phyloP scores from a whole-genome alignment of 2,797 vertebrate genomes.

The Gambelia wislizenii region DNA sequence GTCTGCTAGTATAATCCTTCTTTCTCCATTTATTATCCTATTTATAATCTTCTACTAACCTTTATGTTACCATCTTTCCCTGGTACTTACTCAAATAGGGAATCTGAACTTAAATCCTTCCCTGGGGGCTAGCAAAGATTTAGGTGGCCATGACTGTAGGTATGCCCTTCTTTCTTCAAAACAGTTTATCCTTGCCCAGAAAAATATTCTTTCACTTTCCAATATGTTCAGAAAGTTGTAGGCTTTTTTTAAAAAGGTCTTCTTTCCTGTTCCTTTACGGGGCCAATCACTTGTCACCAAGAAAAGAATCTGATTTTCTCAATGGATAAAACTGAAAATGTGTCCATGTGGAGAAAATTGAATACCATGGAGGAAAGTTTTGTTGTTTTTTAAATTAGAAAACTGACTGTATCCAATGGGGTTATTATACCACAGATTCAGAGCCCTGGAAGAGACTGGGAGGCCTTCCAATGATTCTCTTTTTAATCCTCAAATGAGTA shows the following conservation, averaged over 20 bases:
- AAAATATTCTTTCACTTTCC: conserved; percentile 72
- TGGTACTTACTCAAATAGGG: conserved; percentile 66
- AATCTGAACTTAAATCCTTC: conserved; percentile 71
- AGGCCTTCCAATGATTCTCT: not conserved
- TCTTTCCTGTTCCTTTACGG: conserved; percentile 67
- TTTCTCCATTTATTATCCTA: conserved; percentile 67
- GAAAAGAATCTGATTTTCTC: conserved; percentile 75
- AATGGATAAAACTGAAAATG: conserved; percentile 43
- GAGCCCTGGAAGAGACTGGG: not conserved
- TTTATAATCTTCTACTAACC: conserved; percentile 68
- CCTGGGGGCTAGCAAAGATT: conserved; percentile 74
- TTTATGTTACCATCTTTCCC: conserved; percentile 70
- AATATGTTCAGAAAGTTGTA: conserved; percentile 73
- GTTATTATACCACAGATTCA: conserved; percentile 15
- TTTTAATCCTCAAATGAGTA: not conserved
- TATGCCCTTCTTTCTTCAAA: conserved; percentile 66
- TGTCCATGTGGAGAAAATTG: conserved; percentile 64
- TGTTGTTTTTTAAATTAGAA: conserved; percentile 60
- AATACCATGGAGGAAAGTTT: conserved; percentile 62
- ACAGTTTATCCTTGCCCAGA: conserved; percentile 73
- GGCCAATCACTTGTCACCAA: conserved; percentile 70
- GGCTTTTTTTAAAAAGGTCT: conserved; percentile 60
- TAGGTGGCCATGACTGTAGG: conserved; percentile 67
- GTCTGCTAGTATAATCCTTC: conserved; percentile 68
- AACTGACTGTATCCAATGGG: conserved; percentile 60